phyloP scores from a whole-genome alignment of 2,113 vertebrate genomes.

The Rallus limicola region DNA sequence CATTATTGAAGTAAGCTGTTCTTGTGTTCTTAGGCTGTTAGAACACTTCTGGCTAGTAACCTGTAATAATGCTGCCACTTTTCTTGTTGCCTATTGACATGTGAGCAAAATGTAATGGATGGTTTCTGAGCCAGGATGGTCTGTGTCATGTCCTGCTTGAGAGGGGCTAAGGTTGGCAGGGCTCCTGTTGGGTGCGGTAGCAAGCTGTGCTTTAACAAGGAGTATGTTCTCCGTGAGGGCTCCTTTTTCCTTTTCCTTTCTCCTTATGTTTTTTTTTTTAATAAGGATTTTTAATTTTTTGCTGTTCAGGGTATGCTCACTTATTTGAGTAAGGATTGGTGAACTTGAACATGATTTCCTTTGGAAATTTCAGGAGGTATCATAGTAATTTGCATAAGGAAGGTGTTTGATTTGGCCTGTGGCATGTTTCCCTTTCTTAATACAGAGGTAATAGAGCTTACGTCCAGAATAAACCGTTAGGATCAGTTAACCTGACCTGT shows the following conservation, averaged over 20 bases:
- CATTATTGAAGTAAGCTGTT: neutral
- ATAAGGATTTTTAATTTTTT: neutral
- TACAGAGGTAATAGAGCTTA: neutral
- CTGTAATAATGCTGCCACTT: neutral
- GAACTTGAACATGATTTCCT: neutral
- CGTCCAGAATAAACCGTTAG: neutral
- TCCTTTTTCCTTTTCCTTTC: neutral
- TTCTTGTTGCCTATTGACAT: neutral
- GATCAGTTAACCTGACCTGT: neutral
- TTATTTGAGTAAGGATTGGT: neutral
- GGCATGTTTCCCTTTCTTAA: neutral
- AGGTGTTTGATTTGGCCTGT: neutral
- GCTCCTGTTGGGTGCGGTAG: accelerated
- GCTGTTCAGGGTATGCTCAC: neutral
- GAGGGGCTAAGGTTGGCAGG: no score
- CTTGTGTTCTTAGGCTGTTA: neutral
- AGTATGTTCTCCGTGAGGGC: accelerated
- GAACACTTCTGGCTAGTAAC: neutral
- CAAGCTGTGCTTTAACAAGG: neutral
- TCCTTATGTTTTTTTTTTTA: no score
- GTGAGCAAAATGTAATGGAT: accelerated
- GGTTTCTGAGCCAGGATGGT: neutral
- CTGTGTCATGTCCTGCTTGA: neutral
- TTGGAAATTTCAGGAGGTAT: neutral
- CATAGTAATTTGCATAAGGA: neutral